Conservation (phyloP, 2,113 vertebrate genomes). For the Menura novaehollandiae region DNA sequence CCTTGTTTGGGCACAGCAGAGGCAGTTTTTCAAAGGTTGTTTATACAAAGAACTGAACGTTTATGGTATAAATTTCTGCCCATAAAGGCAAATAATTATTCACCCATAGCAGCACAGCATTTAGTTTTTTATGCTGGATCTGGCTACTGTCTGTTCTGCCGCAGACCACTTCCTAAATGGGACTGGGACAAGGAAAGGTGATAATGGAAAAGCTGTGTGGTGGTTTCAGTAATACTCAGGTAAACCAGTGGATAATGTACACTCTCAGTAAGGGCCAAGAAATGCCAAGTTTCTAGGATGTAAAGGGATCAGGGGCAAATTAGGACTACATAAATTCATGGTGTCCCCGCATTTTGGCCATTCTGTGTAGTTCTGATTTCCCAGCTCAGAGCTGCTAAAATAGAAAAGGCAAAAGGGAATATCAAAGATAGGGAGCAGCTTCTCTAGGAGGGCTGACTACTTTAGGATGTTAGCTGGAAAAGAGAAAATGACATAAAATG, state of each 20-base stretch:
- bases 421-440: neutral
- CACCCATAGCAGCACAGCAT: neutral
- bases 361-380: fast-evolving
- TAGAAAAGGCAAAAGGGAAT: neutral
- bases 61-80: neutral
- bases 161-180: neutral
- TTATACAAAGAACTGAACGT: neutral
- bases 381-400: neutral
- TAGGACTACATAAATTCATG: neutral
- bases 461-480: neutral
- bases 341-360: neutral
- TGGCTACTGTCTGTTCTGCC: neutral
- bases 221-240: neutral
- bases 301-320: neutral
- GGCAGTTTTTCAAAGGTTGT: neutral
- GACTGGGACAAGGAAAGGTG: neutral
- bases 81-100: neutral
- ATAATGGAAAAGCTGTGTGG: neutral
- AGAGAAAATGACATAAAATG: neutral
- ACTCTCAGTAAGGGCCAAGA: neutral
- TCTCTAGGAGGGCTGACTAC: neutral
- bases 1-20: neutral
- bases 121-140: neutral
- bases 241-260: neutral
- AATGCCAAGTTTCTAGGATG: neutral